phyloP scores from a whole-genome alignment of 64 coral and sea anemone genomes.

The Cladopsammia gracilis region DNA sequence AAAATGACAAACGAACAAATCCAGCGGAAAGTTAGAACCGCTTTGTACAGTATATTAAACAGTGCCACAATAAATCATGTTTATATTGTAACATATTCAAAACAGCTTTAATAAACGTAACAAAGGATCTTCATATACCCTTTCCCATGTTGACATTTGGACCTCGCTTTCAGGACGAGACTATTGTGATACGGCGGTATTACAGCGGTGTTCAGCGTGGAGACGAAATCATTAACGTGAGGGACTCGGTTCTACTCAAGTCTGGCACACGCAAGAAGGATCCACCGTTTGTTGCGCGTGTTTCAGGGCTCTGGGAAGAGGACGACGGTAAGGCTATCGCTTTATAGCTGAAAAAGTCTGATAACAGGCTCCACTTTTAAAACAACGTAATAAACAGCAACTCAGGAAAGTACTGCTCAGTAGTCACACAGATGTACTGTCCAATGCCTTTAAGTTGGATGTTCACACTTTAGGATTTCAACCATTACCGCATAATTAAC shows the following conservation, averaged over 20 bases:
- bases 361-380: no score
- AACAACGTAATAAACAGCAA: no score
- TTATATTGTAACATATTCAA: no score
- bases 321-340: constrained; percentile 70
- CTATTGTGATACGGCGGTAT: constrained; percentile 92
- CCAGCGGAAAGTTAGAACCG: no score
- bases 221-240: constrained; percentile 97
- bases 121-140: neutral
- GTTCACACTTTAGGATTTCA: no score
- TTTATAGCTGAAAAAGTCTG: no score
- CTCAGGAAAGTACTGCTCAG: no score
- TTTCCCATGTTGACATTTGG: neutral
- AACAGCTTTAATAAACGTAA: neutral
- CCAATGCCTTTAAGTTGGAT: no score
- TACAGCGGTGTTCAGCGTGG: constrained; percentile 96
- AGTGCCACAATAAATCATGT: no score
- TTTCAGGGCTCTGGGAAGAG: constrained; percentile 99
- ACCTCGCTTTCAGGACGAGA: constrained; percentile 84
- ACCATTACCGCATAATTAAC: no score
- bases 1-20: no score
- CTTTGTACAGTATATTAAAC: neutral
- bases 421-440: no score
- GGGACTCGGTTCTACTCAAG: constrained; percentile 98
- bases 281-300: constrained; percentile 96
- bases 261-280: constrained; percentile 95